phyloP scores from a whole-genome alignment of 1,140 invertebrate genomes.

The Chelonus insularis region DNA sequence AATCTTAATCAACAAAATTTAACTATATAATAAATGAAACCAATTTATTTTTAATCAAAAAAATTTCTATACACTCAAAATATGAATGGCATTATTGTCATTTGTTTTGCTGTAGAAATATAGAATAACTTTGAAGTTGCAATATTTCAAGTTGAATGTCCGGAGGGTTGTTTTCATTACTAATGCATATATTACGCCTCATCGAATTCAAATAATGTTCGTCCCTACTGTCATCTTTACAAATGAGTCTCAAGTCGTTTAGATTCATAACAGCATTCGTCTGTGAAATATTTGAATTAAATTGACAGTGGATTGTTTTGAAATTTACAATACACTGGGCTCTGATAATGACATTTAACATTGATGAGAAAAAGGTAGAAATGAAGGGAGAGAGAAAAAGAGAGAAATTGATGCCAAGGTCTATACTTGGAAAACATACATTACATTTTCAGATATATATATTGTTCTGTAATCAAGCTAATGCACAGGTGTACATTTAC shows the following conservation, averaged over 20 bases:
- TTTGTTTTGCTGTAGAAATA: too few species aligned
- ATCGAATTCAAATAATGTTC: background rate
- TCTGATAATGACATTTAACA: constrained; percentile 1
- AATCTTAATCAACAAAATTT: too few species aligned
- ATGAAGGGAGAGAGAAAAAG: constrained; percentile 1
- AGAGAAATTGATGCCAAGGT: background rate
- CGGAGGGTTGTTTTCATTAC: too few species aligned
- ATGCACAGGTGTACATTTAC: constrained; percentile 11
- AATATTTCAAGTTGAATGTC: too few species aligned
- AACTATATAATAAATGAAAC: too few species aligned
- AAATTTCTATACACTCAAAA: too few species aligned
- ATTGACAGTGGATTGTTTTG: background rate
- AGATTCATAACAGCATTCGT: background rate
- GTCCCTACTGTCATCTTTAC: background rate
- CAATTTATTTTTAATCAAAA: too few species aligned
- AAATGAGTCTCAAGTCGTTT: constrained; percentile 2
- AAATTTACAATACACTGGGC: constrained; percentile 4
- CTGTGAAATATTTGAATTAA: background rate
- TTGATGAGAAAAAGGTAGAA: constrained; percentile 9
- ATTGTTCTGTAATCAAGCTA: constrained; percentile 4
- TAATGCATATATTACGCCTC: background rate
- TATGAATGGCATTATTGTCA: too few species aligned
- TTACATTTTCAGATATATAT: background rate
- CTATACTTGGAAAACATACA: background rate
- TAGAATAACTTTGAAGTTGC: too few species aligned